Evolutionary conservation across 2,113 vertebrate species (phyloP).

Genomic region (Cephalopholis sonnerati): DNA sequence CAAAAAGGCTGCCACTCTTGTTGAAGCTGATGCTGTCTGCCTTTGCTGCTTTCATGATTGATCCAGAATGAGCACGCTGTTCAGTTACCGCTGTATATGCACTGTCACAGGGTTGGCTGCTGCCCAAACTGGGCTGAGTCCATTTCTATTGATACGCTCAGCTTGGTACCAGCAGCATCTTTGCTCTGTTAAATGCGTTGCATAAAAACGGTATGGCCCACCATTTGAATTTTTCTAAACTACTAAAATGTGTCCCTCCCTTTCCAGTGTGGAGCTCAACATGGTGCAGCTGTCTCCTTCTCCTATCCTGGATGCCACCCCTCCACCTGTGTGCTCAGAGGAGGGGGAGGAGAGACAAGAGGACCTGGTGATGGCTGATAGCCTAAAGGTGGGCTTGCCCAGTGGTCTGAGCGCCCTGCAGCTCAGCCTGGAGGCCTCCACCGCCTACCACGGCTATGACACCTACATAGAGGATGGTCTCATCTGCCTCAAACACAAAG

Average conservation of each 20-base stretch:
- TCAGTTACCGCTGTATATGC: constrained; percentile 50
- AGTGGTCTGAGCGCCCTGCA: constrained; percentile 78
- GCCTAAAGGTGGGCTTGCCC: constrained; percentile 49
- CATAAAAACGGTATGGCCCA: not conserved
- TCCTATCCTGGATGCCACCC: constrained; percentile 74
- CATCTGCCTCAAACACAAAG: constrained; percentile 97
- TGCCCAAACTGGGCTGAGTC: constrained; percentile 35
- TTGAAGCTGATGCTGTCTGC: not conserved
- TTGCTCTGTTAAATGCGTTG: not conserved
- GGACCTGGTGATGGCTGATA: not conserved
- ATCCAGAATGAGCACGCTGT: constrained; percentile 22
- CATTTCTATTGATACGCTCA: not conserved
- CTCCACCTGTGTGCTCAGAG: constrained; percentile 79
- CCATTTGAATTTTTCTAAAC: not conserved
- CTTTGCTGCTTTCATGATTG: constrained; percentile 26
- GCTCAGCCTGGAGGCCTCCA: constrained; percentile 79
- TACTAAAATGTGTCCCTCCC: not conserved
- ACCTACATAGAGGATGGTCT: constrained; percentile 95
- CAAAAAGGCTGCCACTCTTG: not conserved
- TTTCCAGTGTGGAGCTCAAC: constrained; percentile 66
- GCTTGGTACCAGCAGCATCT: constrained; percentile 14
- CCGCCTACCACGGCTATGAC: constrained; percentile 91
- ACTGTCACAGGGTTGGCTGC: constrained; percentile 55
- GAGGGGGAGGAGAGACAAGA: constrained; percentile 75
- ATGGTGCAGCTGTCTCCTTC: constrained; percentile 92